Evolutionary conservation across 2,797 vertebrate species (phyloP).

Genomic region (Garrulus glandarius): DNA sequence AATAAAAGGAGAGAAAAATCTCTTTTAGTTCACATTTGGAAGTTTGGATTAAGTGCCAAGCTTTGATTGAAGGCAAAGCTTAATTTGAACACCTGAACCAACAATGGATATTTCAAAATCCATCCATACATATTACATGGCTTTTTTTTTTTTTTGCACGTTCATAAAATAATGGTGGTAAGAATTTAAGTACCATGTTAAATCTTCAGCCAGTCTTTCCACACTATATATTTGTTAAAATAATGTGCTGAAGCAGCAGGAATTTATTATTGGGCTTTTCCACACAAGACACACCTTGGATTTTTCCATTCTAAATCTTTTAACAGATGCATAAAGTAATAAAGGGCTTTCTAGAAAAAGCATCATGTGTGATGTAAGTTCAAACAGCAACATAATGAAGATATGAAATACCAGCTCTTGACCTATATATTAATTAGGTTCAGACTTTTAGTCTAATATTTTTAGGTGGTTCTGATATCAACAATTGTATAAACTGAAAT

Average conservation of each 20-base stretch:
- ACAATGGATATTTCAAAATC: conserved; percentile 39
- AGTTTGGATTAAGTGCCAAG: background rate
- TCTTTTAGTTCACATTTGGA: background rate
- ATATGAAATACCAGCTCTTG: background rate
- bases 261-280: conserved; percentile 49
- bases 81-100: conserved; percentile 66
- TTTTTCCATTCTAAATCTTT: conserved; percentile 56
- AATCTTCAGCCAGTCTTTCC: conserved; percentile 58
- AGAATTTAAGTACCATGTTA: conserved; percentile 41
- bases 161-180: conserved; percentile 51
- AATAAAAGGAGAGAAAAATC: background rate
- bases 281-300: conserved; percentile 34
- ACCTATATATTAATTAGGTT: background rate
- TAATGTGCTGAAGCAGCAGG: conserved; percentile 49
- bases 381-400: background rate
- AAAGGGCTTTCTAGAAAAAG: background rate
- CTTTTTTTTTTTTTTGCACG: conserved; percentile 48
- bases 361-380: background rate
- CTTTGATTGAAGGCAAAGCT: conserved; percentile 24
- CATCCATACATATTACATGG: background rate
- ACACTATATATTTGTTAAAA: conserved; percentile 52
- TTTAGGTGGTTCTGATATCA: background rate
- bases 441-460: background rate
- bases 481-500: background rate
- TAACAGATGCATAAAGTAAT: conserved; percentile 26